Evolutionary conservation across 2,113 vertebrate species (phyloP).

Genomic region (Myodes glareolus): DNA sequence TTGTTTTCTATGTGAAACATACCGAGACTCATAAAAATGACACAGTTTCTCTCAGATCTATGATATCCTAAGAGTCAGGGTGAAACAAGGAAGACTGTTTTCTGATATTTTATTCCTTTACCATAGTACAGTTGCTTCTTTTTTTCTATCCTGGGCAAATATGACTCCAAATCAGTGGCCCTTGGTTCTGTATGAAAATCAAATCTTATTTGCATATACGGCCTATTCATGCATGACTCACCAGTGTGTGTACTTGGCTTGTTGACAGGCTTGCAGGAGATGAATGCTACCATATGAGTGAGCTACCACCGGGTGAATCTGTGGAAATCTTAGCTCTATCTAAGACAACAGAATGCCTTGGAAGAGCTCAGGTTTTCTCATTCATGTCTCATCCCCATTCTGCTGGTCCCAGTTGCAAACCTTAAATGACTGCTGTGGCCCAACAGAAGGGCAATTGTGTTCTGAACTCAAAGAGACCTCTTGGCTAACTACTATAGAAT

Average conservation of each 20-base stretch:
- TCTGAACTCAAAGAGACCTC: not conserved
- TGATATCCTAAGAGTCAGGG: accelerated
- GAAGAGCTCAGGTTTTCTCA: not conserved
- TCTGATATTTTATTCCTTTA: accelerated
- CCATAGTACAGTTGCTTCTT: accelerated
- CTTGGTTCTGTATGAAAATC: not conserved
- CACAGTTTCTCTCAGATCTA: not conserved
- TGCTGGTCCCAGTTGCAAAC: not conserved
- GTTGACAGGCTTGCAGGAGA: no score
- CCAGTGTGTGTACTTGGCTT: no score
- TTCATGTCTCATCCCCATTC: not conserved
- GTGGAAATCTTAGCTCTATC: not conserved
- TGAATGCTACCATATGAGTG: not conserved
- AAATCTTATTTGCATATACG: not conserved
- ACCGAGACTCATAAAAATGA: not conserved
- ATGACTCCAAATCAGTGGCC: not conserved
- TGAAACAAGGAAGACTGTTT: not conserved
- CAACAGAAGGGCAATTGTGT: not conserved
- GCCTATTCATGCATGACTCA: no score
- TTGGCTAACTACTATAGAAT: not conserved
- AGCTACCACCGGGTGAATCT: not conserved
- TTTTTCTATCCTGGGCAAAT: not conserved
- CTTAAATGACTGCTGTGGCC: not conserved
- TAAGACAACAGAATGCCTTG: not conserved
- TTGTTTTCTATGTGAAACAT: not conserved